Evolutionary conservation across 2,888 invertebrate species (phyloP), one percentile per base, ranked within the genome.

Genomic region (Gisinianus flammeolus): DNA sequence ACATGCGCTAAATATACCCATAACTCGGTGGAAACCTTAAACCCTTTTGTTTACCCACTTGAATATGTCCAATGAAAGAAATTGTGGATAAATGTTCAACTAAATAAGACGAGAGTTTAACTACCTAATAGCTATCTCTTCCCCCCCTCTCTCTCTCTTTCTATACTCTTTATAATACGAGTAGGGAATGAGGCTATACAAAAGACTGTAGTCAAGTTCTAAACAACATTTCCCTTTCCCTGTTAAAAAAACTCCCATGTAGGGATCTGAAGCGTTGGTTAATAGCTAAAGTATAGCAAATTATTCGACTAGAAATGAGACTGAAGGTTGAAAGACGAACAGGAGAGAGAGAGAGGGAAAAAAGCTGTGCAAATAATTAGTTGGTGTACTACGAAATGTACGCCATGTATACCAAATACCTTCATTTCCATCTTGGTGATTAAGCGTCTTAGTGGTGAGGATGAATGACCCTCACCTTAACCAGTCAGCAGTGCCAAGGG

Each of bases 1-100:
- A 54, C 54, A 54, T 70, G 52, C 52, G 54, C 52, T 54, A 24
- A 52, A 33, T n/a, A 6, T 28, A 54, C 54, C 28, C 54, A 69
- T 24, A 70, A 56, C 54, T 28, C 16, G 52, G 52, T 26, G n/a
- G 28, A 26, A 44, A 71, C 44, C 44, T 28, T 30, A 30, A 66
- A 68, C 35, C 68, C 33, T 24, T 68, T 68, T 31, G 68, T 68
- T 22, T 33, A 68, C 35, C 5, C 30, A 68, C n/a, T 33, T 68
- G n/a, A n/a, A n/a, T n/a, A n/a, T n/a, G n/a, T 28, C 22, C 16
- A 62, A 67, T 31, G 31, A 67, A 67, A 31, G 67, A 12, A 31
- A 28, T 67, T 31, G n/a, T n/a, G n/a, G n/a, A n/a, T n/a, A n/a
- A 67, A 67, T 67, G 31, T 30, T 31, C 31, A 2, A 6, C 67